Base-by-base conservation (phyloP, 2,797 vertebrate genomes). In the Parambassis ranga region DNA sequence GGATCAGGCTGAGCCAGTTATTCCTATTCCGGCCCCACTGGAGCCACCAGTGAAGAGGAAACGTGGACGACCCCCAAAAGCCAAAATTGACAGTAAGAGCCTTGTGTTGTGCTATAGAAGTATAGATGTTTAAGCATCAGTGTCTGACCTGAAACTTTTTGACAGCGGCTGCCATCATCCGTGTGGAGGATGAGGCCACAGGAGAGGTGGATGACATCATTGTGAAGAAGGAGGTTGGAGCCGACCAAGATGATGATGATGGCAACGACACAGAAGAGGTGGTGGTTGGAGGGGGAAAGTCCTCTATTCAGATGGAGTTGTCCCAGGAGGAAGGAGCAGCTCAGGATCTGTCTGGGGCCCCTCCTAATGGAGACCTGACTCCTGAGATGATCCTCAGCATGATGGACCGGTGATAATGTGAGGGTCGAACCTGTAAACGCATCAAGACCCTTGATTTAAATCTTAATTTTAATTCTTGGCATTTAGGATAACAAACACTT, bases 311-410 rank as follows among this genome's bases (percentile, higher is more conserved):
- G 65, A 47, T 80, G 80, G 85, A 81, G 68, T 8, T 95, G 55
- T 88, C 94, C 86, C 94, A 94, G 58, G 97, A 92, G 75, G 95
- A 93, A 49, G 94, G 92, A 49, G 71, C 92, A 0, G 93, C 91
- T 4, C 88, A 71, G 26, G 91, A 43, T 74, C 42, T 88, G 35
- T 37, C 88, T 0, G 92, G 86, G 6, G 92, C 95, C 24, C 94
- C 96, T 10, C 94, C 96, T 10, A 98, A 98, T 0, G 96, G 96
- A 72, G 97, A 98, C 87, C 94, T 99, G 79, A 98, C 97, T 11
- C 96, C 97, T 3, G 97, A 98, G 91, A 99, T 99, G 97, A 99
- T 99, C 81, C 95, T 99, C 59, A 98, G 97, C 90, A 98, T 98
- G 96, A 99, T 99, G 97, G 97, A 99, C 93, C 97, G 97, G 94